These are phyloP conservation scores for Leptopilina clavipes DNA, from an alignment of 1,140 invertebrate genomes.

Conservation along the genomic window DNA sequence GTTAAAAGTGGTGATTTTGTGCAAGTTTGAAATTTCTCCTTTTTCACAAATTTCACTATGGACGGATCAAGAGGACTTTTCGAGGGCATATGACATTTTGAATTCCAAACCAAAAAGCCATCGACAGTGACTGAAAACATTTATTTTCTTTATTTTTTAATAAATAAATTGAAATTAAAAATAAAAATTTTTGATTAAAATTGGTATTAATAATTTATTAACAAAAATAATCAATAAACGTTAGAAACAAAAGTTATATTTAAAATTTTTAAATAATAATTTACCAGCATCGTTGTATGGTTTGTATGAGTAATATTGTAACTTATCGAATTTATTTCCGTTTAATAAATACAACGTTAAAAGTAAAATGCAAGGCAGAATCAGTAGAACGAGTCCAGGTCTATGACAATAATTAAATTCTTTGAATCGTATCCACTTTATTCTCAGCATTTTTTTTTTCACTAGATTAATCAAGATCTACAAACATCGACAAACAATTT, in stretches of 20 bases:
- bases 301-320: slow-evolving; percentile 57
- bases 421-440: slow-evolving; percentile 51
- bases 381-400: slow-evolving; percentile 57
- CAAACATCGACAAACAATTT: neutral
- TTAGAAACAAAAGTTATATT: no score
- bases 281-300: slow-evolving; percentile 48
- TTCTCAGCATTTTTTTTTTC: slow-evolving; percentile 45
- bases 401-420: slow-evolving; percentile 60
- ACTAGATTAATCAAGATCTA: slow-evolving; percentile 36
- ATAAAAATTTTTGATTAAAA: neutral
- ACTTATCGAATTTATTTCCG: slow-evolving; percentile 49
- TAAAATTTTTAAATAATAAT: slow-evolving; percentile 37
- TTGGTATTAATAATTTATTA: no score
- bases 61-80: slow-evolving; percentile 81
- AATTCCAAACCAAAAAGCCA: slow-evolving; percentile 81
- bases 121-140: slow-evolving; percentile 56
- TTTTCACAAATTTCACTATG: slow-evolving; percentile 78
- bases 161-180: neutral
- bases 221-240: no score
- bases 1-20: slow-evolving; percentile 73
- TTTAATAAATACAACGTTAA: slow-evolving; percentile 64
- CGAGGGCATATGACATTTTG: slow-evolving; percentile 81
- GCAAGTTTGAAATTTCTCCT: slow-evolving; percentile 77
- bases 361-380: slow-evolving; percentile 62
- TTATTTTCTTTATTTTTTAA: neutral